Percentiles rank a stretch among this genome's conserved stretches.
Evolutionary conservation across 2,797 vertebrate genomes (phyloP).

Genomic region (Toxotes lorentzi): DNA sequence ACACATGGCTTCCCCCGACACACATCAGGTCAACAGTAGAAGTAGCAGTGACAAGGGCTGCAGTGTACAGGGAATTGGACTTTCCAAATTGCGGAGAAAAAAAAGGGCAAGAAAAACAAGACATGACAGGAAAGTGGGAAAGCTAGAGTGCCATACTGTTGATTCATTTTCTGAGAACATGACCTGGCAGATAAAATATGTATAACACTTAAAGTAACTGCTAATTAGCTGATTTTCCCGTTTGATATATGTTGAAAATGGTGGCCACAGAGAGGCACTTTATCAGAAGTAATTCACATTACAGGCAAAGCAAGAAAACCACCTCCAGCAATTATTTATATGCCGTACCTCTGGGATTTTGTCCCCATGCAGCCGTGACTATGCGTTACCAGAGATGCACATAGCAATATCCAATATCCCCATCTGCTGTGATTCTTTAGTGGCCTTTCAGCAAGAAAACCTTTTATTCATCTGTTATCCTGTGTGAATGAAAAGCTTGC

Average conservation of each 20-base stretch:
- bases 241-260: conserved; percentile 18
- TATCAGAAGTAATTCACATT: conserved; percentile 18
- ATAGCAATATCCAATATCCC: conserved; percentile 6
- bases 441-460: conserved; percentile 22
- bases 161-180: conserved; percentile 1
- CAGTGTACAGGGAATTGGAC: conserved; percentile 29
- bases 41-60: conserved; percentile 40
- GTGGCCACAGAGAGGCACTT: background rate
- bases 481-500: background rate
- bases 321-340: conserved; percentile 26
- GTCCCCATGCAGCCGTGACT: conserved; percentile 25
- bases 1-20: conserved; percentile 39
- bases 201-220: background rate
- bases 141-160: background rate
- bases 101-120: conserved; percentile 14
- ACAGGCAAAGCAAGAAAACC: conserved; percentile 6
- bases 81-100: conserved; percentile 5
- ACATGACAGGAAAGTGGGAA: conserved; percentile 9
- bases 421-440: background rate
- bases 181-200: background rate
- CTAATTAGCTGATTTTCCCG: conserved; percentile 14
- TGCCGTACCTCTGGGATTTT: conserved; percentile 24
- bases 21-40: conserved; percentile 42
- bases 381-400: conserved; percentile 2
- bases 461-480: conserved; percentile 17